A percentile compares a stretch with the other conserved stretches of the same genome.
Conservation (phyloP, 2,113 vertebrate genomes). For the Microcebus lehilahytsara region DNA sequence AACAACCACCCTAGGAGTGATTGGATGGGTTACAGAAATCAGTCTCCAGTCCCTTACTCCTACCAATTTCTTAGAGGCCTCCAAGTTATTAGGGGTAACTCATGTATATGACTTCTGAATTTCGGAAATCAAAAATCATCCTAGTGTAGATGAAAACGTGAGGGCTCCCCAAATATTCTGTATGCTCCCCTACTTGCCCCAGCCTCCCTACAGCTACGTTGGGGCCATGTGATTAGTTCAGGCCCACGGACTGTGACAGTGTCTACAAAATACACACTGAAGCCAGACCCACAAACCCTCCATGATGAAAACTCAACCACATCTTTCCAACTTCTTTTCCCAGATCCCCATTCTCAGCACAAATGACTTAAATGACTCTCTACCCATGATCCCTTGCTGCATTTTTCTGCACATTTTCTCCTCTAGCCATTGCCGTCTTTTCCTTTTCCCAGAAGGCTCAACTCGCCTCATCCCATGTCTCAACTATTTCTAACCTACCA, state of each 20-base stretch:
- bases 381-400: neutral
- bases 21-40: neutral
- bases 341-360: neutral
- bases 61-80: neutral
- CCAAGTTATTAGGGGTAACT: neutral
- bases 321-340: neutral
- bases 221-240: neutral
- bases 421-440: constrained; percentile 34
- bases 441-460: neutral
- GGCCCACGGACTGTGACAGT: neutral
- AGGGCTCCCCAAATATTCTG: neutral
- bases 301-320: neutral
- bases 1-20: neutral
- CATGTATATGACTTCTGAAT: neutral
- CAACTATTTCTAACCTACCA: neutral
- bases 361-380: neutral
- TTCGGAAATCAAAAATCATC: neutral
- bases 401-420: constrained; percentile 47
- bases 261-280: neutral
- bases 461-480: neutral
- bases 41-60: neutral
- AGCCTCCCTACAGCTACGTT: neutral
- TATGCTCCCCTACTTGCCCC: no score
- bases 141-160: neutral
- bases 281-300: neutral